Evolutionary conservation across 2,113 vertebrate genomes (phyloP).

Genomic region (Pygoscelis adeliae): DNA sequence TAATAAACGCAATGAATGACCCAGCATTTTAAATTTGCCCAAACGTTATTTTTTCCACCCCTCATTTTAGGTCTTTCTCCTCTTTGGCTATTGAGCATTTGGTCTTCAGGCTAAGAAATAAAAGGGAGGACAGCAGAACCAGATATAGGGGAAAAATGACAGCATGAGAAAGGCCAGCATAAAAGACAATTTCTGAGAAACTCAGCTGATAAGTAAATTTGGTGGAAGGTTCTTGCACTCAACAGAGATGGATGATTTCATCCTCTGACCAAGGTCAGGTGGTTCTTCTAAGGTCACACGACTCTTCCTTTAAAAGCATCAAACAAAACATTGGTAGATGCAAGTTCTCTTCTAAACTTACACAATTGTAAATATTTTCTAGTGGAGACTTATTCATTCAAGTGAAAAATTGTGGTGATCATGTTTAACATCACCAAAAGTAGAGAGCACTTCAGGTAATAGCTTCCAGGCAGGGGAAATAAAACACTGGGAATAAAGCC

Average conservation of each 20-base stretch:
- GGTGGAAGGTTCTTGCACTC: not conserved
- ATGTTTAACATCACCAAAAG: not conserved
- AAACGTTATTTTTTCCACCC: not conserved
- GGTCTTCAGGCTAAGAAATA: not conserved
- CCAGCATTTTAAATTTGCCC: not conserved
- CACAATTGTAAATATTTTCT: not conserved
- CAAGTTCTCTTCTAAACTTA: not conserved
- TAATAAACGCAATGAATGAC: not conserved
- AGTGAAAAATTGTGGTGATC: conserved; percentile 7
- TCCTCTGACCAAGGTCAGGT: not conserved
- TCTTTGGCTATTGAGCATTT: not conserved
- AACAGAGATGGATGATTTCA: not conserved
- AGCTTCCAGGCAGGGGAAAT: conserved; percentile 3
- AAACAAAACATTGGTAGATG: not conserved
- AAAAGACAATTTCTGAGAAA: not conserved
- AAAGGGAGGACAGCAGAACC: not conserved
- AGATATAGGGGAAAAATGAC: not conserved
- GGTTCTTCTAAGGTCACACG: not conserved
- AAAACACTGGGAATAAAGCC: conserved; percentile 4
- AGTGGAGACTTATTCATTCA: not conserved
- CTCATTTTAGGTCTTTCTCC: not conserved
- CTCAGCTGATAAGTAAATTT: not conserved
- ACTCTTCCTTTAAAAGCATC: not conserved
- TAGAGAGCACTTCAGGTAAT: conserved; percentile 1
- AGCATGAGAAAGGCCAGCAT: not conserved